A percentile compares a stretch with the other conserved stretches of the same genome.
phyloP scores from a whole-genome alignment of 2,113 vertebrate genomes.

The Odontophorus gujanensis region DNA sequence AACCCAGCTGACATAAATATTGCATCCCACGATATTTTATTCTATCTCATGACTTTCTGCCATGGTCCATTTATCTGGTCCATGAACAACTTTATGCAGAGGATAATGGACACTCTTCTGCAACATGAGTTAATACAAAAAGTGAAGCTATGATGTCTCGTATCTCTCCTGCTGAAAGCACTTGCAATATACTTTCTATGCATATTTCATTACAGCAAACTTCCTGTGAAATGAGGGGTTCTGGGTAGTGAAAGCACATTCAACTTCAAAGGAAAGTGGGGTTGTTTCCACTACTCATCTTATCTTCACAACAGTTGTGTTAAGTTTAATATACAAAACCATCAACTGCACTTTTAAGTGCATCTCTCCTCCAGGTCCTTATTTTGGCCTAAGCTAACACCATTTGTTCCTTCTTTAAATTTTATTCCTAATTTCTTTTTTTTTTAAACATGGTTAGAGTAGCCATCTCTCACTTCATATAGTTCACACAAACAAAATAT shows the following conservation, averaged over 20 bases:
- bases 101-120: neutral
- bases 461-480: neutral
- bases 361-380: neutral
- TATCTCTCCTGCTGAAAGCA: neutral
- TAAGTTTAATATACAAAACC: neutral
- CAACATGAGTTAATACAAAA: accelerated
- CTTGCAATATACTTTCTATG: neutral
- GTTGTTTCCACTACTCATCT: neutral
- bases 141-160: neutral
- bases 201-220: neutral
- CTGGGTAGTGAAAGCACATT: neutral
- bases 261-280: neutral
- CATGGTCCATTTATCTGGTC: neutral
- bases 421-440: neutral
- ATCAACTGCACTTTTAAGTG: neutral
- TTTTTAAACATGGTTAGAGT: neutral
- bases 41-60: neutral
- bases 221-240: neutral
- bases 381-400: neutral
- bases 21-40: neutral
- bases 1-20: neutral
- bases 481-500: neutral
- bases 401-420: neutral
- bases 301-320: neutral
- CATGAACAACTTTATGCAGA: neutral